Percentiles rank a stretch among this genome's conserved stretches.
phyloP scores from a whole-genome alignment of 2,113 vertebrate species.

The Garra rufa region DNA sequence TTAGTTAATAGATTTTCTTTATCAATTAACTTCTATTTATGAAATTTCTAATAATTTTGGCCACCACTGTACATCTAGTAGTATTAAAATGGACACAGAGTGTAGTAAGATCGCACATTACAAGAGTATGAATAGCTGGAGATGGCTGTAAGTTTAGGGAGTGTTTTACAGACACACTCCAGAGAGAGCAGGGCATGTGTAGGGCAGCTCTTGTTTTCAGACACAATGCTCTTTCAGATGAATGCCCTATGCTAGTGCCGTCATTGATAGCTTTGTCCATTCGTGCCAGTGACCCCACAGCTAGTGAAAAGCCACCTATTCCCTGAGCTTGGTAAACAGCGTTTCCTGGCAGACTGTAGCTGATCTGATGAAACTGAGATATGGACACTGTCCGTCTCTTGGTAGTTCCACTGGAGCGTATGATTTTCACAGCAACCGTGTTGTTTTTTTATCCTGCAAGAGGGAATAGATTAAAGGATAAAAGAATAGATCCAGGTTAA shows the following conservation, averaged over 20 bases:
- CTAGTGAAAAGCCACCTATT: neutral
- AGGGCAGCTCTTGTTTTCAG: conserved; percentile 61
- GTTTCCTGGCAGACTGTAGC: conserved; percentile 21
- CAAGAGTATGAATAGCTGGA: neutral
- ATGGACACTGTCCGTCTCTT: conserved; percentile 35
- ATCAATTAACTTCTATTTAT: too few relatives aligned
- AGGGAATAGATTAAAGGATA: neutral
- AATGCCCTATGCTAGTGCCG: conserved; percentile 46
- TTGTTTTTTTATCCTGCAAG: neutral
- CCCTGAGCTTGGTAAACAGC: conserved; percentile 8
- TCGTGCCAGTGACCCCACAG: conserved; percentile 8
- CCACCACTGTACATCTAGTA: too few relatives aligned
- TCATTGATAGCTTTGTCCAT: conserved; percentile 30
- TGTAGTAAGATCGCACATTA: neutral
- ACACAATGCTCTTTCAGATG: conserved; percentile 62
- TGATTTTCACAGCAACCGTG: neutral
- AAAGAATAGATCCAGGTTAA: neutral
- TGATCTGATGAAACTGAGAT: conserved; percentile 40
- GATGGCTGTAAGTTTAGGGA: conserved; percentile 15
- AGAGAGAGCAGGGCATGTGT: conserved; percentile 29
- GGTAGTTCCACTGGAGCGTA: neutral
- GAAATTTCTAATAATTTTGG: too few relatives aligned
- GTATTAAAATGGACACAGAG: neutral
- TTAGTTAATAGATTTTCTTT: too few relatives aligned
- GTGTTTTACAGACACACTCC: conserved; percentile 14